These are phyloP conservation scores for Pica pica DNA, from an alignment of 2,113 vertebrate species.

Conservation along the genomic window DNA sequence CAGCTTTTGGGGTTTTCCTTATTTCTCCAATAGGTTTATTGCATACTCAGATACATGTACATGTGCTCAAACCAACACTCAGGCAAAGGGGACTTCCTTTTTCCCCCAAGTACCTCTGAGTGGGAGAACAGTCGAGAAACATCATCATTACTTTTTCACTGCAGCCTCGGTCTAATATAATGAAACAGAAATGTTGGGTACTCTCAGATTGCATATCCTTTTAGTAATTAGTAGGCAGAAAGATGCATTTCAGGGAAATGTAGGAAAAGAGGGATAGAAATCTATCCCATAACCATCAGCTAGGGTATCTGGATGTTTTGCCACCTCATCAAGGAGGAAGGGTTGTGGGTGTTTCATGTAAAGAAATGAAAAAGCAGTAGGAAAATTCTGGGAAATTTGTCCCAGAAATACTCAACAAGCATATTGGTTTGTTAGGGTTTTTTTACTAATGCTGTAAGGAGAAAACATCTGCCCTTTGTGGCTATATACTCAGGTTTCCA, in stretches of 20 bases:
- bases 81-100: not conserved
- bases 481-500: not conserved
- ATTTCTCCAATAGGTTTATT: not conserved
- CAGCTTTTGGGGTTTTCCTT: not conserved
- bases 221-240: not conserved
- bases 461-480: not conserved
- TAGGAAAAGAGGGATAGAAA: not conserved
- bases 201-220: not conserved
- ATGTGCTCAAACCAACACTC: not conserved
- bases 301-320: not conserved
- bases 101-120: not conserved
- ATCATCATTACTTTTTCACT: not conserved
- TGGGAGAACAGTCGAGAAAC: not conserved
- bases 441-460: not conserved
- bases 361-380: not conserved
- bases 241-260: not conserved
- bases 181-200: not conserved
- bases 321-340: not conserved
- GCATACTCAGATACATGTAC: accelerated
- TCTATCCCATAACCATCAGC: not conserved
- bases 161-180: not conserved
- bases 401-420: not conserved
- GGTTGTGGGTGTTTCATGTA: not conserved
- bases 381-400: not conserved
- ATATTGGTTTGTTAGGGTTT: not conserved